These are phyloP conservation scores for Drosophila longiperda DNA, from an alignment of 2,888 invertebrate genomes.

Conservation along the genomic window DNA sequence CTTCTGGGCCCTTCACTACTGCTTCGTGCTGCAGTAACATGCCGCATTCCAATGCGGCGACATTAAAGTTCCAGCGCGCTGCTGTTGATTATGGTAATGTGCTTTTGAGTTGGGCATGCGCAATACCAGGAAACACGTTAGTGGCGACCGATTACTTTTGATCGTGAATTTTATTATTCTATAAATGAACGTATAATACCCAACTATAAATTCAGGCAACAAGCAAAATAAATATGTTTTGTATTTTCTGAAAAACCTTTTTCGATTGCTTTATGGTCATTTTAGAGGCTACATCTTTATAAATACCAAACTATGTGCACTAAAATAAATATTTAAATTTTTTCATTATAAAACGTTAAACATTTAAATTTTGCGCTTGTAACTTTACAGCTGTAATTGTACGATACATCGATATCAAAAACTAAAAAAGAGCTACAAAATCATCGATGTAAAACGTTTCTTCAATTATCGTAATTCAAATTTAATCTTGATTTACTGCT, in stretches of 20 bases:
- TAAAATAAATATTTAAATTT: not conserved
- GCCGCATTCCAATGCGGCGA: slow-evolving; percentile 63
- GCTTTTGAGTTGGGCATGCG: slow-evolving; percentile 41
- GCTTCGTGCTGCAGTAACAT: slow-evolving; percentile 48
- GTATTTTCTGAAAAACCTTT: not conserved
- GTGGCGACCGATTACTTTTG: slow-evolving; percentile 1
- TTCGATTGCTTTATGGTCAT: not conserved
- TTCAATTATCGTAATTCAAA: not conserved
- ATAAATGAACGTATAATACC: not conserved
- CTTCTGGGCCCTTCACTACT: slow-evolving; percentile 41
- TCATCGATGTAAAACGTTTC: not conserved
- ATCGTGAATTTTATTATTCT: slow-evolving; percentile 2
- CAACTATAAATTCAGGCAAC: not conserved
- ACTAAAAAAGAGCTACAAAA: not conserved
- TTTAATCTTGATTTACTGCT: not conserved
- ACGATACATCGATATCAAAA: not conserved
- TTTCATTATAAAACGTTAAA: not conserved
- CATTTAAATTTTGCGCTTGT: not conserved
- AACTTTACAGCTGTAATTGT: not conserved
- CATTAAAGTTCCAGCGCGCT: slow-evolving; percentile 38
- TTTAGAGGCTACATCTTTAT: not conserved
- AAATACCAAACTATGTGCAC: not conserved
- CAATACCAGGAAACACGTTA: slow-evolving; percentile 23
- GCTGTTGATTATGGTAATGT: slow-evolving; percentile 43
- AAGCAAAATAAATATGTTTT: not conserved